Evolutionary conservation across 2,113 vertebrate genomes (phyloP), one percentile per base, ranked within the genome.

Genomic region (Grus americana): DNA sequence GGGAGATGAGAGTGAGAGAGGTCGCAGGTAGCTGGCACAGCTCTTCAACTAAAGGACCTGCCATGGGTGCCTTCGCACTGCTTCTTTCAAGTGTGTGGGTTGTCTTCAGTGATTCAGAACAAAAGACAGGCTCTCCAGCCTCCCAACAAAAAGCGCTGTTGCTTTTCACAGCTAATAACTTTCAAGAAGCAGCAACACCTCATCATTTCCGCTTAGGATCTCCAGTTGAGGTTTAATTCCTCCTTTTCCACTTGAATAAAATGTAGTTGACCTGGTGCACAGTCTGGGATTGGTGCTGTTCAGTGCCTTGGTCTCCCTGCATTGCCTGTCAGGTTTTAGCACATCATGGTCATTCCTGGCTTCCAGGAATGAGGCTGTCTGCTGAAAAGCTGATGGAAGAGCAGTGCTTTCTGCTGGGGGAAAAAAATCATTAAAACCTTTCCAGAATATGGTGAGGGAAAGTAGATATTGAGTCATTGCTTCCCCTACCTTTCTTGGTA

Each of bases 131-230:
- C 36, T 90, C 4, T 61, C 20, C 32, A 75, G 22, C 47, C 65
- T 81, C 65, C 52, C 2, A 3, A 42, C 18, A 62, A n/a, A 75
- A 74, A 72, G 14, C 7, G 18, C 54, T 82, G 54, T 58, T 84
- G 70, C 34, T 58, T 95, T 95, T 85, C 58, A 50, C 62, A 79
- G 58, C 52, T 89, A 42, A 34, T 70, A 58, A 50, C 66, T 79
- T 80, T 23, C 5, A 66, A 75, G 58, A 68, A 72, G 55, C 61
- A 73, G 66, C 29, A 72, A 47, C 29, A 46, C 34, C 36, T 92
- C 34, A 26, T 82, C 6, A 1, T 92, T 92, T 87, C 71, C 42
- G 22, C 86, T 58, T 82, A 61, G 12, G 5, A 30, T 86, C 73
- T 89, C 44, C 3, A 2, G 14, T 11, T 38, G 14, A 21, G 34